Evolutionary conservation across 2,888 invertebrate species (phyloP).

Genomic region (Oligia fasciuncula): DNA sequence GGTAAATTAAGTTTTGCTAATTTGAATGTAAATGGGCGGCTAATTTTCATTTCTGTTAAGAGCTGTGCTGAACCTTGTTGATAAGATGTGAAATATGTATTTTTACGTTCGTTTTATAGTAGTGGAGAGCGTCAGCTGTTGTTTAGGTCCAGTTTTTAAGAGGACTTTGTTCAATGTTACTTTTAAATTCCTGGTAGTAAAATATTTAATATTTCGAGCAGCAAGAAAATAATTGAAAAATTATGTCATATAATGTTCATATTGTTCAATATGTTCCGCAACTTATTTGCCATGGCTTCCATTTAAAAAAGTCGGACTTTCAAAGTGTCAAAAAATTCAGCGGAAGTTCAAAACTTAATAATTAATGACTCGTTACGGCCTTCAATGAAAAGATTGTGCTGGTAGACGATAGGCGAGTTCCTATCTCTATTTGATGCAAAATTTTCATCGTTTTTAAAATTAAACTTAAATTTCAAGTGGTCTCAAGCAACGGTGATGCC

Average conservation of each 20-base stretch:
- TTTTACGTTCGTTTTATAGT: conserved; percentile 38
- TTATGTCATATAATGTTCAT: neutral
- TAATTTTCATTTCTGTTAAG: conserved; percentile 63
- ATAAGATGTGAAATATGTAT: conserved; percentile 43
- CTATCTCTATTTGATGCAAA: conserved; percentile 12
- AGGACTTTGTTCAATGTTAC: neutral
- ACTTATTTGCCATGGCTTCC: conserved; percentile 23
- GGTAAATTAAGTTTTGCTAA: conserved; percentile 59
- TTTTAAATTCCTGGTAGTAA: neutral
- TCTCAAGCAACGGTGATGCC: conserved; percentile 48
- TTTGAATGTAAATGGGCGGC: conserved; percentile 58
- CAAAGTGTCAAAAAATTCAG: conserved; percentile 48
- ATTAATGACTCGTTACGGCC: conserved; percentile 43
- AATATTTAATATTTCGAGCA: neutral
- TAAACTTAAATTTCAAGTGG: conserved; percentile 31
- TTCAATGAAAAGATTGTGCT: conserved; percentile 8
- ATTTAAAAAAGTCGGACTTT: conserved; percentile 36
- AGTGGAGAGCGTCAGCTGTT: conserved; percentile 33
- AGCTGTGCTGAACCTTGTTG: conserved; percentile 42
- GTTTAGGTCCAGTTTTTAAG: neutral
- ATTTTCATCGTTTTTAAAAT: conserved; percentile 23
- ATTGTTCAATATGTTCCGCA: conserved; percentile 1
- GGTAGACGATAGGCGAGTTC: conserved; percentile 2
- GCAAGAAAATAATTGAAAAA: neutral
- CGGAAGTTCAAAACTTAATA: conserved; percentile 40